Conservation (phyloP, 2,888 invertebrate species). For the Mesochorus sp. region DNA sequence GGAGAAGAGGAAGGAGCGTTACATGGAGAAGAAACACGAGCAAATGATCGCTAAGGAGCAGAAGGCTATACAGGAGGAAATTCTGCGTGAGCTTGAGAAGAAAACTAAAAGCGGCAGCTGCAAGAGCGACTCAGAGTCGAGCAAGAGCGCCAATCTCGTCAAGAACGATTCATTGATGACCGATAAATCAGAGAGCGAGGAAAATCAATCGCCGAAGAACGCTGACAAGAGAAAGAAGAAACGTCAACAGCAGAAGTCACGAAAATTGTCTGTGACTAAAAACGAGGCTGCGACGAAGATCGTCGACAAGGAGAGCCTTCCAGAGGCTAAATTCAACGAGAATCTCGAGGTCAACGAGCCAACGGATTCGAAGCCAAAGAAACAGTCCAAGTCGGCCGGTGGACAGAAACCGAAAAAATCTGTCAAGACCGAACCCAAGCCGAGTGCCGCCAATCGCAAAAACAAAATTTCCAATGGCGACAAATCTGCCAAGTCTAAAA, state of each 20-base stretch:
- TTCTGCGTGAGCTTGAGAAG: conserved; percentile 77
- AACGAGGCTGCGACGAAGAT: conserved; percentile 52
- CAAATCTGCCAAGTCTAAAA: conserved; percentile 29
- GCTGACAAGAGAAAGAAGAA: conserved; percentile 59
- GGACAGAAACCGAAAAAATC: conserved; percentile 63
- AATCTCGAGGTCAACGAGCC: conserved; percentile 33
- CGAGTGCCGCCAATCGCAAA: conserved; percentile 44
- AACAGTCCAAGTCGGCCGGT: conserved; percentile 63
- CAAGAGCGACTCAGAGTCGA: conserved; percentile 45
- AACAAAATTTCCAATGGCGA: conserved; percentile 61
- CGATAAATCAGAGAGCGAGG: conserved; percentile 45
- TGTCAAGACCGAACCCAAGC: conserved; percentile 45
- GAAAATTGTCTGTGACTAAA: conserved; percentile 48
- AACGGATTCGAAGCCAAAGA: conserved; percentile 66
- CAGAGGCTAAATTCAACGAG: conserved; percentile 38
- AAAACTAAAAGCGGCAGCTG: conserved; percentile 71
- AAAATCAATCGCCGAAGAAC: conserved; percentile 16
- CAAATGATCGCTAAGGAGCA: conserved; percentile 80
- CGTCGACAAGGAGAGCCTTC: not conserved
- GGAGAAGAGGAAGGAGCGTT: conserved; percentile 78
- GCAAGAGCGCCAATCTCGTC: conserved; percentile 52
- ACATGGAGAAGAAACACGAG: conserved; percentile 80
- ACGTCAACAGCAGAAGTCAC: conserved; percentile 47
- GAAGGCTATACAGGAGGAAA: conserved; percentile 80
- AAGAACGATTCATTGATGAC: conserved; percentile 24